These are phyloP conservation scores for Poicephalus meyeri DNA, from an alignment of 2,113 vertebrate genomes.

Conservation along the genomic window DNA sequence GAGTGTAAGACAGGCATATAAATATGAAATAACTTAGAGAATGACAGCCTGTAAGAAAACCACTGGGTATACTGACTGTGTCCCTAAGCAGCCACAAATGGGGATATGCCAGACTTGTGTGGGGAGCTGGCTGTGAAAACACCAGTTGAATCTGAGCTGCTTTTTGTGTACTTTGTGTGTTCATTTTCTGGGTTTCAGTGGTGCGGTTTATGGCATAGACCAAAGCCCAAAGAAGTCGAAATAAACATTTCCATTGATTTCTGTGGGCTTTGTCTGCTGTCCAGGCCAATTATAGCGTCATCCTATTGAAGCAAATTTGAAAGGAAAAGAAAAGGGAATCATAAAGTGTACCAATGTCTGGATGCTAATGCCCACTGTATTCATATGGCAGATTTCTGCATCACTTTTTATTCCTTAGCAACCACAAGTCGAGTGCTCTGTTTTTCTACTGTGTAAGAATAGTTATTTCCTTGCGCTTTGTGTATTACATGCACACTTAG, in stretches of 20 bases:
- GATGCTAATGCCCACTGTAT: not conserved
- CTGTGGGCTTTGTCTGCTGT: not conserved
- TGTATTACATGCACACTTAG: not conserved
- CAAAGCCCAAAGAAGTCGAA: not conserved
- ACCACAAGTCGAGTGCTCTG: not conserved
- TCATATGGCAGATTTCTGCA: not conserved
- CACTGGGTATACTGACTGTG: rapidly evolving
- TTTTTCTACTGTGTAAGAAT: not conserved
- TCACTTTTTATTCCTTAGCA: not conserved
- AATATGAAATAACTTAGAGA: not conserved
- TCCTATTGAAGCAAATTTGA: not conserved
- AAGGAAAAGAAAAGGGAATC: not conserved
- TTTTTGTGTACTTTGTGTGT: not conserved
- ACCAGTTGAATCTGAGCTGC: not conserved
- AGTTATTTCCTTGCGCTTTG: not conserved
- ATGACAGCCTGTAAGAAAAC: not conserved
- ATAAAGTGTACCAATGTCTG: not conserved
- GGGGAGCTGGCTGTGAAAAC: not conserved
- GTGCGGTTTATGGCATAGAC: not conserved
- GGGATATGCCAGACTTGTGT: not conserved
- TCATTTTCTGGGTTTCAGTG: not conserved
- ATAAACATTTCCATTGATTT: not conserved
- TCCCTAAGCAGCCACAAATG: not conserved
- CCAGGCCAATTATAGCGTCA: not conserved
- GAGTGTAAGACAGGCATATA: not conserved